phyloP scores from a whole-genome alignment of 2,113 vertebrate genomes.

The Lycocorax pyrrhopterus region DNA sequence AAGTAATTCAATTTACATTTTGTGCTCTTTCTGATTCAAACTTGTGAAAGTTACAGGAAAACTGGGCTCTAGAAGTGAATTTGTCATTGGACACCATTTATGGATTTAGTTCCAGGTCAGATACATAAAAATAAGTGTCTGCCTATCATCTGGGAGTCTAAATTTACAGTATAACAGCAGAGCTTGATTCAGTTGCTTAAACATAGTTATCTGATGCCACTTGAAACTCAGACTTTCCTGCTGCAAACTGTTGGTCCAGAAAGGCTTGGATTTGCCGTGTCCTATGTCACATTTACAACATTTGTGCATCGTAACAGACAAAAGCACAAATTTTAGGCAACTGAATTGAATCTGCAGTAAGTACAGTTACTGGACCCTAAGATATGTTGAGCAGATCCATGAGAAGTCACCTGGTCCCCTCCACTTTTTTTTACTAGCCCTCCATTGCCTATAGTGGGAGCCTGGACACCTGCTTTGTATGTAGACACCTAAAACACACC shows the following conservation, averaged over 20 bases:
- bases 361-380: background rate
- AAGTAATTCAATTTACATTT: background rate
- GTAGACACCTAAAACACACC: fast-evolving
- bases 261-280: background rate
- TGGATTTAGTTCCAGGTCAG: background rate
- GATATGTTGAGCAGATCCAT: fast-evolving
- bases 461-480: background rate
- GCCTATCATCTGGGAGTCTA: background rate
- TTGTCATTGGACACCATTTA: background rate
- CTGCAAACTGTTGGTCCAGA: background rate
- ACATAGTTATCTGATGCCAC: background rate
- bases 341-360: background rate
- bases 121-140: background rate
- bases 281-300: background rate
- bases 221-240: background rate
- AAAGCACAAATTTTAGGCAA: background rate
- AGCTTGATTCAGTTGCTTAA: background rate
- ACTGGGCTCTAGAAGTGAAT: background rate
- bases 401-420: background rate
- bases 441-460: background rate
- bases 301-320: background rate
- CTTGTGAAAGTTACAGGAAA: background rate
- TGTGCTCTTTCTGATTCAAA: background rate
- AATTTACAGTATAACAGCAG: background rate
- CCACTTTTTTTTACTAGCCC: background rate